phyloP scores from a whole-genome alignment of 2,113 vertebrate genomes.

The Bubo blakistoni region DNA sequence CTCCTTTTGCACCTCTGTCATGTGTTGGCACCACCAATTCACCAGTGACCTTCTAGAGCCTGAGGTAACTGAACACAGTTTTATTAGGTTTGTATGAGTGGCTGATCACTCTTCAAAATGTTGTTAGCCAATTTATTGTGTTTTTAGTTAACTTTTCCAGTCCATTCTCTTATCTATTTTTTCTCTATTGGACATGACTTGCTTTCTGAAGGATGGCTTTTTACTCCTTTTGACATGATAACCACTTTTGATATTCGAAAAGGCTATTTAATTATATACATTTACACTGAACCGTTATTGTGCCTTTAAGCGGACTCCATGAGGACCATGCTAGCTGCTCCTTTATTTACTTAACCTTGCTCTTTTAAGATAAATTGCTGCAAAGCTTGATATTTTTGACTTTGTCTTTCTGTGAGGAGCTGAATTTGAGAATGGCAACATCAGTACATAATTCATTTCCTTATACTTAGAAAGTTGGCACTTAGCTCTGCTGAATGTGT shows the following conservation, averaged over 20 bases:
- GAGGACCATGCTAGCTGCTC: not conserved
- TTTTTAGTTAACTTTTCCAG: not conserved
- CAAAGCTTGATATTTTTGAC: not conserved
- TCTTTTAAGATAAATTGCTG: not conserved
- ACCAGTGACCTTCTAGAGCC: not conserved
- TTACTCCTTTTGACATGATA: not conserved
- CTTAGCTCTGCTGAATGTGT: not conserved
- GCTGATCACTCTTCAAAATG: not conserved
- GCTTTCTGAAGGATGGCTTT: not conserved
- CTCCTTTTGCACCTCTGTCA: not conserved
- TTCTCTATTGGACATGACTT: not conserved
- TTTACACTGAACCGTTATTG: not conserved
- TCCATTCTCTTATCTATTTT: not conserved
- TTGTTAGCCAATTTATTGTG: not conserved
- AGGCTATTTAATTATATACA: not conserved
- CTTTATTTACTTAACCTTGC: not conserved
- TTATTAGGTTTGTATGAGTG: not conserved
- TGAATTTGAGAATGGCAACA: not conserved
- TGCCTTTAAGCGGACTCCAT: not conserved
- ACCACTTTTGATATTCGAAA: not conserved
- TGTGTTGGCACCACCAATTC: not conserved
- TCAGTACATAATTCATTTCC: not conserved
- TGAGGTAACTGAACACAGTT: not conserved
- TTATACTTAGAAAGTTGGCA: not conserved
- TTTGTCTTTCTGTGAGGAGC: not conserved